Evolutionary conservation across 2,888 invertebrate genomes (phyloP).

Genomic region (Tenthredo scrophulariae): DNA sequence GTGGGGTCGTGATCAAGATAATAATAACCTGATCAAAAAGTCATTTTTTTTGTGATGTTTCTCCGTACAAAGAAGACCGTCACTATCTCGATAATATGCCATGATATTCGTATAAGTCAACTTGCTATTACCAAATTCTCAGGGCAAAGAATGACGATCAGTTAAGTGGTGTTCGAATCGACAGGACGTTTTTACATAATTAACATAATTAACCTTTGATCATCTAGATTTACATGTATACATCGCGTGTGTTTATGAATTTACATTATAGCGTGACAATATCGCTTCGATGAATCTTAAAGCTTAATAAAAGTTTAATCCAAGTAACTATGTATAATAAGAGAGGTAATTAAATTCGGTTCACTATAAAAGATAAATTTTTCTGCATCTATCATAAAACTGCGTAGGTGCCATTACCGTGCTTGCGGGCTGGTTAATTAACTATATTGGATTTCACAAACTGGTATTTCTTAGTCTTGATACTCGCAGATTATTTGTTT

Average conservation of each 20-base stretch:
- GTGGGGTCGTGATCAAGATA: background rate
- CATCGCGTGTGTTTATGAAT: background rate
- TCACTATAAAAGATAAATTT: background rate
- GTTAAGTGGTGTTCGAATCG: background rate
- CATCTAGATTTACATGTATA: background rate
- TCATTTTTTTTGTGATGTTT: background rate
- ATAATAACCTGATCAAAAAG: background rate
- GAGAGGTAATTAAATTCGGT: background rate
- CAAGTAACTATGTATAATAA: background rate
- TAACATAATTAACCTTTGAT: constrained; percentile 40
- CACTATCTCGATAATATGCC: background rate
- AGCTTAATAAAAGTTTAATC: background rate
- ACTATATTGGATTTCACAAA: background rate
- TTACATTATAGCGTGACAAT: constrained; percentile 9
- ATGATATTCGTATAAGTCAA: background rate
- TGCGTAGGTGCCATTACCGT: background rate
- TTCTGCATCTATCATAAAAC: background rate
- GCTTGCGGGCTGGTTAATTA: background rate
- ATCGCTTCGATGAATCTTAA: background rate
- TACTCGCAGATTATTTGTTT: background rate
- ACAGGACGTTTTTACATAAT: background rate
- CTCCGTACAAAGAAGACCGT: background rate
- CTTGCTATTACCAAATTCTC: background rate
- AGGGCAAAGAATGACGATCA: background rate
- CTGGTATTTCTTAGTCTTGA: background rate